Percentiles rank a stretch among this genome's conserved stretches.
phyloP scores from a whole-genome alignment of 2,888 invertebrate species.

The Chesias legatella region DNA sequence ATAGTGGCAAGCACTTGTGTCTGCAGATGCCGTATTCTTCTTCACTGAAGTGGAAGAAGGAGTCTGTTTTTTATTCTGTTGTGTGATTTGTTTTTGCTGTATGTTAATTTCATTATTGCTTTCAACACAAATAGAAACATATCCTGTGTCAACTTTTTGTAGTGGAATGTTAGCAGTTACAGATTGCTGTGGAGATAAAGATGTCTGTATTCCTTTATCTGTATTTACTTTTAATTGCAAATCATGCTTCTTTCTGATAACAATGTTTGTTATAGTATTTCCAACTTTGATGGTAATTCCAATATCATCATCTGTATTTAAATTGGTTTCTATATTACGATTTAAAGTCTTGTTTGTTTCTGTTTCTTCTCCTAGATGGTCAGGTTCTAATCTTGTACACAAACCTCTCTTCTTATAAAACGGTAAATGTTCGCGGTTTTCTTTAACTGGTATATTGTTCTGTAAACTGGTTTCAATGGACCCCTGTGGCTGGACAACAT shows the following conservation, averaged over 20 bases:
- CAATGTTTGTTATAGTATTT: slow-evolving; percentile 57
- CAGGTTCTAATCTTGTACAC: slow-evolving; percentile 6
- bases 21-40: slow-evolving; percentile 67
- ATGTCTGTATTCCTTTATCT: slow-evolving; percentile 61
- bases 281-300: slow-evolving; percentile 67
- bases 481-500: neutral
- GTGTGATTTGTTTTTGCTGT: slow-evolving; percentile 21
- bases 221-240: slow-evolving; percentile 55
- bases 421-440: slow-evolving; percentile 34
- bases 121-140: slow-evolving; percentile 34
- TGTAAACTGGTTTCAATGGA: slow-evolving; percentile 1
- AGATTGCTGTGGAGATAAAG: slow-evolving; percentile 35
- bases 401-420: slow-evolving; percentile 55
- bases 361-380: slow-evolving; percentile 20
- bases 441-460: neutral
- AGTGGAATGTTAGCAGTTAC: slow-evolving; percentile 22
- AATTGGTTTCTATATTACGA: slow-evolving; percentile 29
- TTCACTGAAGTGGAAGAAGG: slow-evolving; percentile 15
- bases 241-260: slow-evolving; percentile 60
- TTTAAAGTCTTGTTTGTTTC: slow-evolving; percentile 26
- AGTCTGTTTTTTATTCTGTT: slow-evolving; percentile 14
- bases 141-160: slow-evolving; percentile 28
- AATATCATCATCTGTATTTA: slow-evolving; percentile 51
- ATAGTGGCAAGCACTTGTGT: slow-evolving; percentile 55
- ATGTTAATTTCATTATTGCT: slow-evolving; percentile 22